Evolutionary conservation across 2,797 vertebrate genomes (phyloP).

Genomic region (Rhyacichthys aspro): DNA sequence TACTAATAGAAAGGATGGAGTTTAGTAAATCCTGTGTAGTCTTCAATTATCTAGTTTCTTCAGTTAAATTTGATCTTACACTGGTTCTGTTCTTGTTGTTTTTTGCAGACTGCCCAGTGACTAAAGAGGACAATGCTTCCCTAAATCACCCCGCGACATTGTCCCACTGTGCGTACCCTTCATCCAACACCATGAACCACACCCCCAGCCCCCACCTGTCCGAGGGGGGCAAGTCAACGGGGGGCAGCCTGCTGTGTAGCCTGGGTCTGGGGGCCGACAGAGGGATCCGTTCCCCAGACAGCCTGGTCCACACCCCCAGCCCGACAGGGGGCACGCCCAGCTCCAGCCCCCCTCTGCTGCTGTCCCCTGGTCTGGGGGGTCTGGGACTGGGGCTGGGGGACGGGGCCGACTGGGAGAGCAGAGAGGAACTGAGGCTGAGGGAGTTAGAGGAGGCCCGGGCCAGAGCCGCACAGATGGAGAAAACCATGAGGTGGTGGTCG

Average conservation of each 20-base stretch:
- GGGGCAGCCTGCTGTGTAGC: slow-evolving; percentile 82
- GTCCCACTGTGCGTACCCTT: background rate
- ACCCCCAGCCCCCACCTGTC: slow-evolving; percentile 86
- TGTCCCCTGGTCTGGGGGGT: slow-evolving; percentile 78
- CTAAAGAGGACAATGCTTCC: slow-evolving; percentile 38
- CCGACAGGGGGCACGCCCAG: slow-evolving; percentile 89
- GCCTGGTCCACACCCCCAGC: slow-evolving; percentile 84
- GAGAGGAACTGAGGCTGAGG: slow-evolving; percentile 92
- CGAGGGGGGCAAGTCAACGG: slow-evolving; percentile 83
- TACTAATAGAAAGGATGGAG: too few relatives aligned
- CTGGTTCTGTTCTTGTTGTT: background rate
- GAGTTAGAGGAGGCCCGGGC: slow-evolving; percentile 95
- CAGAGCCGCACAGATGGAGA: slow-evolving; percentile 95
- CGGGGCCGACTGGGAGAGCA: slow-evolving; percentile 93
- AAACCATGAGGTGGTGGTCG: slow-evolving; percentile 99
- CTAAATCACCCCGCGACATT: slow-evolving; percentile 35
- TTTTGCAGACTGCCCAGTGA: slow-evolving; percentile 42
- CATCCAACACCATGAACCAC: slow-evolving; percentile 85
- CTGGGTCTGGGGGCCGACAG: slow-evolving; percentile 85
- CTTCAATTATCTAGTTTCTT: too few relatives aligned
- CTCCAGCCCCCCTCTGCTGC: slow-evolving; percentile 84
- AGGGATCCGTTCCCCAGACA: slow-evolving; percentile 83
- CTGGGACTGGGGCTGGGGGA: slow-evolving; percentile 49
- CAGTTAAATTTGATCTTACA: too few relatives aligned
- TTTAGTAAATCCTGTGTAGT: too few relatives aligned